phyloP scores from a whole-genome alignment of 2,113 vertebrate genomes.

The Strigops habroptila region DNA sequence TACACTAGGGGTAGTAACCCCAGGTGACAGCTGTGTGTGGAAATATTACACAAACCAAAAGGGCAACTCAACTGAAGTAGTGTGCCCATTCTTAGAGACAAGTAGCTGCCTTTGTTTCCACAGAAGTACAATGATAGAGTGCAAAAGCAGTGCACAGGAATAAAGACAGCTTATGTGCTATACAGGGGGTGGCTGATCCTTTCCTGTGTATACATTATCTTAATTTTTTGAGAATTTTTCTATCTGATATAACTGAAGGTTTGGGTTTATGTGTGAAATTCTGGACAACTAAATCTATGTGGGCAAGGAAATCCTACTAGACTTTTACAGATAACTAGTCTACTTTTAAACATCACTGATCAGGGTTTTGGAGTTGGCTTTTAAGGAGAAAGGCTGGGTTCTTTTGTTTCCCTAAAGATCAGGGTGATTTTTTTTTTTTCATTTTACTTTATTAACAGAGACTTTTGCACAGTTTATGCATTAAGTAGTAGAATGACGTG shows the following conservation, averaged over 20 bases:
- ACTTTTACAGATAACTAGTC: background rate
- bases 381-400: background rate
- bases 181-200: background rate
- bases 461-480: background rate
- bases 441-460: background rate
- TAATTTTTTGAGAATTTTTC: background rate
- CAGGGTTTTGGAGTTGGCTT: background rate
- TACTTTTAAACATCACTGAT: background rate
- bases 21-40: background rate
- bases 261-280: background rate
- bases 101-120: background rate
- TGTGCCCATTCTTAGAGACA: background rate
- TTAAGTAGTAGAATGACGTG: background rate
- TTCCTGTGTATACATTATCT: background rate
- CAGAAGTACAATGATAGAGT: background rate
- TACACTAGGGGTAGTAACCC: background rate
- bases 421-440: background rate
- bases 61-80: background rate
- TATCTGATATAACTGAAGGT: background rate
- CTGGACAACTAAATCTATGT: background rate
- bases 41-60: background rate
- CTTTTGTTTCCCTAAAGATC: background rate
- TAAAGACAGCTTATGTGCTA: background rate
- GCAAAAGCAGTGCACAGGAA: background rate
- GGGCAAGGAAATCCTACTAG: background rate